Evolutionary conservation across 2,113 vertebrate genomes (phyloP).

Genomic region (Triplophysa rosa): DNA sequence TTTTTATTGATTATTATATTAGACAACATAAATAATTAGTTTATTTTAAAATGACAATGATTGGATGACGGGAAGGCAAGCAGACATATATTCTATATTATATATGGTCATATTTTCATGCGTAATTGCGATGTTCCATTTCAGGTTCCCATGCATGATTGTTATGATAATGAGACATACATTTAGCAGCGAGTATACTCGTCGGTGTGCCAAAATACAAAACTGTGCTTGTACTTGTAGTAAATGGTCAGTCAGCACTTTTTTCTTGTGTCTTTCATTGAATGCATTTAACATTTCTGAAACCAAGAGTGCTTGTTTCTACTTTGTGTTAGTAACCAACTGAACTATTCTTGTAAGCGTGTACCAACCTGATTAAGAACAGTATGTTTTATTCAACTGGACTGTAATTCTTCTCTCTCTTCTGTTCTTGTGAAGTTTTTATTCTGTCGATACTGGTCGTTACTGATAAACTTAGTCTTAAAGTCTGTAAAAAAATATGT

Average conservation of each 20-base stretch:
- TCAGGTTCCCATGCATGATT: constrained; percentile 18
- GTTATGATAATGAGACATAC: constrained; percentile 16
- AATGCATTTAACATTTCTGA: constrained; percentile 11
- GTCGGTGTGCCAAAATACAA: background rate
- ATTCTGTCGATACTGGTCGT: too few species aligned
- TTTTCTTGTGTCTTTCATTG: constrained; percentile 7
- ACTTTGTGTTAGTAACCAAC: constrained; percentile 8
- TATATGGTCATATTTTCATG: background rate
- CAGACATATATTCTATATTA: too few species aligned
- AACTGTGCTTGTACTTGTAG: background rate
- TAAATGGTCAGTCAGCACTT: constrained; percentile 25
- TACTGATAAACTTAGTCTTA: too few species aligned
- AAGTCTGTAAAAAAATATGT: too few species aligned
- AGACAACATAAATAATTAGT: background rate
- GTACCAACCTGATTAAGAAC: too few species aligned
- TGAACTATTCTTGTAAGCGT: background rate
- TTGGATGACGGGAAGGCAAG: background rate
- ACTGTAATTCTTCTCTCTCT: too few species aligned
- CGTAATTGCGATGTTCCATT: constrained; percentile 3
- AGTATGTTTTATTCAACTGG: too few species aligned
- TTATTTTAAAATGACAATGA: background rate
- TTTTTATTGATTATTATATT: background rate
- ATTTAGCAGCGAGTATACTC: background rate
- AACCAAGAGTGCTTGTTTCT: constrained; percentile 19
- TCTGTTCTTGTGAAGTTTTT: too few species aligned